These are phyloP conservation scores for Chironomus tentans DNA, from an alignment of 2,888 invertebrate species.

Conservation along the genomic window DNA sequence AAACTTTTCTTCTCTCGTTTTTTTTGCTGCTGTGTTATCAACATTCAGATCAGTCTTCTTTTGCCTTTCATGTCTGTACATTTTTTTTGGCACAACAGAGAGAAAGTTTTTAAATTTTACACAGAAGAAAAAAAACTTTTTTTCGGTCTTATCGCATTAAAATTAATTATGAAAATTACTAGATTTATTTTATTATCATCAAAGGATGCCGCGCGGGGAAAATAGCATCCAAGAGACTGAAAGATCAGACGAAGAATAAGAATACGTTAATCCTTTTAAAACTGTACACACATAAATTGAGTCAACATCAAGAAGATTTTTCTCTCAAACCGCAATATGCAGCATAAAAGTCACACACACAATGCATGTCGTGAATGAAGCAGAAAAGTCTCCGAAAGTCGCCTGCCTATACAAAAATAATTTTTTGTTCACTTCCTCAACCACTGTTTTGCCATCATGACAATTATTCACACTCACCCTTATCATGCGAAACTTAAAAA, in stretches of 20 bases:
- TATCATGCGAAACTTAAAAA: slow-evolving; percentile 23
- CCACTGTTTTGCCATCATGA: not conserved
- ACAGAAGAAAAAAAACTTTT: no score
- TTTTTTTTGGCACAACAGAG: no score
- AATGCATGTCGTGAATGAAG: not conserved
- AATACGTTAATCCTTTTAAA: no score
- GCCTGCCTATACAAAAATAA: not conserved
- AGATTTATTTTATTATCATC: no score
- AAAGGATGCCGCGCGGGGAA: no score
- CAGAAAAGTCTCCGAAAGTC: not conserved
- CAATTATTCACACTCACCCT: not conserved
- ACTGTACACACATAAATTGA: no score
- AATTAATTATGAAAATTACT: not conserved
- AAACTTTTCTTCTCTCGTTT: not conserved
- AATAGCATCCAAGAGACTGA: not conserved
- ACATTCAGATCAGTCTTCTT: not conserved
- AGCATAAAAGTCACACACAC: no score
- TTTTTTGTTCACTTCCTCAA: no score
- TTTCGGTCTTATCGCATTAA: no score
- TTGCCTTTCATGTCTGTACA: not conserved
- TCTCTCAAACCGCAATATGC: not conserved
- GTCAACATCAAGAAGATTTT: no score
- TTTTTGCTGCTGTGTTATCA: not conserved
- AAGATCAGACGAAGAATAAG: not conserved
- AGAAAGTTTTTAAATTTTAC: no score